Percentiles rank a stretch among this genome's conserved stretches.
phyloP scores from a whole-genome alignment of 2,888 invertebrate species.

The Ganaspis brasiliensis region DNA sequence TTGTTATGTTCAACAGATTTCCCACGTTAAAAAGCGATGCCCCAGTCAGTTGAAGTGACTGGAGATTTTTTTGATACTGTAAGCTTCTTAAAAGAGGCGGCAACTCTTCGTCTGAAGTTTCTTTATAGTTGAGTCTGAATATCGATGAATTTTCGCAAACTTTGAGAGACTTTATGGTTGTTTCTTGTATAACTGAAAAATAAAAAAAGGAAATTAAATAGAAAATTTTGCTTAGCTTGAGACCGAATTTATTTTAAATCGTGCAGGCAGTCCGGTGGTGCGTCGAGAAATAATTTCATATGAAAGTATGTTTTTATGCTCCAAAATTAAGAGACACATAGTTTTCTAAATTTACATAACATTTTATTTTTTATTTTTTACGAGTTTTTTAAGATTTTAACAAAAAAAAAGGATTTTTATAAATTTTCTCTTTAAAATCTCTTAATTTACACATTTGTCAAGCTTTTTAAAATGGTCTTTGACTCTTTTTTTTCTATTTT shows the following conservation, averaged over 20 bases:
- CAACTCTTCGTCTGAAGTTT: slow-evolving; percentile 63
- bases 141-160: slow-evolving; percentile 72
- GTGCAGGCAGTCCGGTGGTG: too few species aligned
- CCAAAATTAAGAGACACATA: too few species aligned
- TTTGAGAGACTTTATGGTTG: slow-evolving; percentile 69
- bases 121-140: slow-evolving; percentile 67
- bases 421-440: too few species aligned
- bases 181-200: slow-evolving; percentile 82
- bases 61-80: slow-evolving; percentile 70
- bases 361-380: too few species aligned
- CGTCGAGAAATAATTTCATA: too few species aligned
- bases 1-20: slow-evolving; percentile 60
- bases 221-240: background rate
- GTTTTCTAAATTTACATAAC: too few species aligned
- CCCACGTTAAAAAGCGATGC: slow-evolving; percentile 65
- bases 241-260: background rate
- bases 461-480: too few species aligned
- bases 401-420: too few species aligned
- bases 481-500: too few species aligned
- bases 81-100: slow-evolving; percentile 70
- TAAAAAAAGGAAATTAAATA: slow-evolving; percentile 29
- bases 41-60: slow-evolving; percentile 71
- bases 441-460: too few species aligned
- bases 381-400: too few species aligned
- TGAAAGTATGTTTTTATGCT: too few species aligned